phyloP scores from a whole-genome alignment of 2,888 invertebrate genomes.

The Therioaphis trifolii region DNA sequence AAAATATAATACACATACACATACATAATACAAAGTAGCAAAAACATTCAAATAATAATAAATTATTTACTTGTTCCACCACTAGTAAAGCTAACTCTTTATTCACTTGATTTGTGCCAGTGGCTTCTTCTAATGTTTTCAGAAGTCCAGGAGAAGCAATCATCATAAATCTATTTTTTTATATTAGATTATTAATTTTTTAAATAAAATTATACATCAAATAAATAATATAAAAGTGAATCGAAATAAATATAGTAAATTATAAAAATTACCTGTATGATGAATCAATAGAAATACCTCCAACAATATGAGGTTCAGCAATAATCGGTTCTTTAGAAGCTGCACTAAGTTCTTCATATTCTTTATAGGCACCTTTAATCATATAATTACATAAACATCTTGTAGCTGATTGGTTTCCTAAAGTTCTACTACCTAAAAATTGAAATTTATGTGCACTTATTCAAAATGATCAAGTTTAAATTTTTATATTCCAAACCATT shows the following conservation, averaged over 20 bases:
- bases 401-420: constrained; percentile 85
- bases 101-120: constrained; percentile 82
- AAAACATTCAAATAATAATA: not conserved
- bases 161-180: constrained; percentile 76
- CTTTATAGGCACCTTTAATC: constrained; percentile 86
- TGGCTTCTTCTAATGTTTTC: constrained; percentile 84
- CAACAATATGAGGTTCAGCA: constrained; percentile 85
- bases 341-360: constrained; percentile 79
- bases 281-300: constrained; percentile 82
- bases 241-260: no score
- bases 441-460: not conserved
- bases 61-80: constrained; percentile 76
- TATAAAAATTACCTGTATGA: constrained; percentile 77
- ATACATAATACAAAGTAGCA: not conserved
- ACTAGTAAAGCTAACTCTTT: constrained; percentile 83
- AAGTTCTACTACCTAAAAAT: constrained; percentile 73
- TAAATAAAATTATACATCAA: not conserved
- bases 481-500: no score
- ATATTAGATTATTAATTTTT: not conserved
- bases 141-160: constrained; percentile 88
- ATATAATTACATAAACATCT: constrained; percentile 88
- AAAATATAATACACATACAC: constrained; percentile 32
- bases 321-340: constrained; percentile 84
- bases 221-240: not conserved
- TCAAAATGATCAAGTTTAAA: no score